These are phyloP conservation scores for Pandemis cinnamomeana DNA, from an alignment of 2,888 invertebrate genomes.

Conservation along the genomic window DNA sequence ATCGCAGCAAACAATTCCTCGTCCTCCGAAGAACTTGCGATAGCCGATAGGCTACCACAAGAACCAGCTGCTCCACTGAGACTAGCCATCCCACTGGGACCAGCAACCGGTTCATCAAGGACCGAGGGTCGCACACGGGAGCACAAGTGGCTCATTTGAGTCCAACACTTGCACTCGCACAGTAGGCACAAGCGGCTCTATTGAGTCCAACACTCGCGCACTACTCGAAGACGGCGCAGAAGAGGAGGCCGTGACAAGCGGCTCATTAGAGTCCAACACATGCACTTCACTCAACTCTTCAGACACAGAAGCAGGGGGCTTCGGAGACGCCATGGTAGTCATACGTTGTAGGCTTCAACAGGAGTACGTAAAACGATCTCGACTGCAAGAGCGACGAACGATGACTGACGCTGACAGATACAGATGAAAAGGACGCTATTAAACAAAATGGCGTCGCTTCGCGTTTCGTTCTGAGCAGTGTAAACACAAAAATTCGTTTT, in stretches of 20 bases:
- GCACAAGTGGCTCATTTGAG: not conserved
- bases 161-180: not conserved
- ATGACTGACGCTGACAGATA: conserved; percentile 4
- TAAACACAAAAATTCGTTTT: not conserved
- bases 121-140: not conserved
- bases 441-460: conserved; percentile 1
- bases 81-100: not conserved
- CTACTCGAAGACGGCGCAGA: conserved; percentile 2
- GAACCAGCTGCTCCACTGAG: too few species aligned
- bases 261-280: not conserved
- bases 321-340: not conserved
- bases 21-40: not conserved
- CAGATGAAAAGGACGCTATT: not conserved
- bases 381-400: conserved; percentile 4
- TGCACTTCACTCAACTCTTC: not conserved
- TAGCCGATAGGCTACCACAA: not conserved
- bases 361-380: conserved; percentile 3
- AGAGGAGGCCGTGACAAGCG: conserved; percentile 11
- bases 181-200: too few species aligned
- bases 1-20: not conserved
- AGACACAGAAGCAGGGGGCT: not conserved
- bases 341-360: not conserved
- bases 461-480: not conserved
- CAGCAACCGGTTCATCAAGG: conserved; percentile 1
- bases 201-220: not conserved